Base-by-base conservation (phyloP, 2,888 invertebrate species). In the Platycnemis pennipes region DNA sequence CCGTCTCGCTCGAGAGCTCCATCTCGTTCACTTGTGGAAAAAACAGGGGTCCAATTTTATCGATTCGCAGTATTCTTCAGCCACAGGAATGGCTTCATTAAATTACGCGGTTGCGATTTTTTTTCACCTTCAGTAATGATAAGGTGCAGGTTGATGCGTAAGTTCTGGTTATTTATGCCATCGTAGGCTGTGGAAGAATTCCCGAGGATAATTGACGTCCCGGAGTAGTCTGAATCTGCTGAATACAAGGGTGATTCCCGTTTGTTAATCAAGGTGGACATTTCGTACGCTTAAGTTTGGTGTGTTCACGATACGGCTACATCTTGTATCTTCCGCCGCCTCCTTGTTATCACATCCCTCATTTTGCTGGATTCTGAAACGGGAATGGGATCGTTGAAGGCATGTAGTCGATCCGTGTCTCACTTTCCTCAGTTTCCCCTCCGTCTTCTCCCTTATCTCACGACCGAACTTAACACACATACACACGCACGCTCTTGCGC, bases 391-490 rank as follows among this genome's bases (percentile, higher is more conserved):
- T 63, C 63, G n/a, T 37, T 5, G 77, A 37, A 77, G 77, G 16
- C 37, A 2, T 26, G 31, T n/a, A 77, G 77, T 77, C 37, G 63
- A 63, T 26, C 63, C 63, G 63, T 26, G 63, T 63, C n/a, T 63
- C 63, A 4, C 37, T 37, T 13, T 77, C 77, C 77, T 77, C 77
- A 77, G 1, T 19, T 19, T 16, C 5, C 77, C 77, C 37, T 77
- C 77, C 77, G 63, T 16, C 63, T 26, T 22, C 77, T 26, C 77
- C 16, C 37, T 77, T 77, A 77, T 77, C 77, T 77, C 77, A 77
- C 77, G 77, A 77, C 77, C 77, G 77, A 77, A 77, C 77, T 77
- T 16, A 77, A 77, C 77, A 77, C 16, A 63, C 63, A 53, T 16
- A 53, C 53, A 53, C 53, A 11, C 53, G 2, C n/a, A n/a, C n/a